Conservation (phyloP, 2,113 vertebrate genomes). For the Charadrius vociferus region DNA sequence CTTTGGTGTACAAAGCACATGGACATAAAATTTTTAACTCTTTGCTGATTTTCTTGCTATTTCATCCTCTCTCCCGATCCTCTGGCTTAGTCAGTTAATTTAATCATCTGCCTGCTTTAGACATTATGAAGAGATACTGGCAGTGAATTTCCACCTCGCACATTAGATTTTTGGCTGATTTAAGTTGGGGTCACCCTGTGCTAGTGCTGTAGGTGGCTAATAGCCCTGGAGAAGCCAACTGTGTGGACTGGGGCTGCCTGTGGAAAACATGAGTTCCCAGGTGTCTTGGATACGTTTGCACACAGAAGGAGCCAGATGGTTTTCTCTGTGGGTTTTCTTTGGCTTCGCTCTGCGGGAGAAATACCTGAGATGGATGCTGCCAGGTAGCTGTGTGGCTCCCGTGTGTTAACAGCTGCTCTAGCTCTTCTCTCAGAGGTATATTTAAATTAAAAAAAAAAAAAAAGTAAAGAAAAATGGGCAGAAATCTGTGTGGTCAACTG, state of each 20-base stretch:
- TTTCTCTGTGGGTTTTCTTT: conserved; percentile 12
- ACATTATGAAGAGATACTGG: not conserved
- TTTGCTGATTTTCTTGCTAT: not conserved
- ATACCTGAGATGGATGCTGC: not conserved
- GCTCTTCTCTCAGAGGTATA: not conserved
- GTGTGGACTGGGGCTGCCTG: not conserved
- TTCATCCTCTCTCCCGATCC: not conserved
- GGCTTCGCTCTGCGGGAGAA: not conserved
- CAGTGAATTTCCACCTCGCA: not conserved
- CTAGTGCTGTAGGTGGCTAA: not conserved
- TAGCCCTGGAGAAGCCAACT: not conserved
- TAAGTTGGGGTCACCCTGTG: not conserved
- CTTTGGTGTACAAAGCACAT: not conserved
- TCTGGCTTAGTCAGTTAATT: not conserved
- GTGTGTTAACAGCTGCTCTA: not conserved
- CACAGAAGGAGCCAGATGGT: conserved; percentile 23
- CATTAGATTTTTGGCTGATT: not conserved
- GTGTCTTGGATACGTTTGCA: not conserved
- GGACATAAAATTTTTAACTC: not conserved
- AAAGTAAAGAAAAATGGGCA: not conserved
- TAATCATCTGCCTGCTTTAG: not conserved
- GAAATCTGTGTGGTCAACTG: not conserved
- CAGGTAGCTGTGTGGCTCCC: not conserved
- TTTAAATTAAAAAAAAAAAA: not conserved
- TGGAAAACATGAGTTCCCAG: not conserved